phyloP scores from a whole-genome alignment of 2,113 vertebrate genomes.

The Cottus gobio region DNA sequence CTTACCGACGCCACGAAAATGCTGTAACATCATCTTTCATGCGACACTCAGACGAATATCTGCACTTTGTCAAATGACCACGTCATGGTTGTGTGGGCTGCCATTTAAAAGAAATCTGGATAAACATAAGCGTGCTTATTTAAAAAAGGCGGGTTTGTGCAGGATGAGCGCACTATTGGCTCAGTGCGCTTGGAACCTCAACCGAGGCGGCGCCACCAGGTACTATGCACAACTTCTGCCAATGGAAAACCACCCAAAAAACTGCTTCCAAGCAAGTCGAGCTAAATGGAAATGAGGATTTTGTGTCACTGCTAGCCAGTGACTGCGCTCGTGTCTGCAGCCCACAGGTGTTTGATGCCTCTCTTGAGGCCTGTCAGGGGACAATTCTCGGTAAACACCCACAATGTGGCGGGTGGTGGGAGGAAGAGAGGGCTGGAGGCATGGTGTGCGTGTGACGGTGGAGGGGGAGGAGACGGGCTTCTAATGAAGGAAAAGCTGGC shows the following conservation, averaged over 20 bases:
- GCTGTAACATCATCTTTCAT: not conserved
- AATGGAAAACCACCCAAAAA: not conserved
- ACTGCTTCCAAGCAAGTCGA: not conserved
- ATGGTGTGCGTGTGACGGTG: slow-evolving; percentile 1
- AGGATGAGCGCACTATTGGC: not conserved
- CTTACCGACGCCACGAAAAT: not conserved
- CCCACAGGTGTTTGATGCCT: slow-evolving; percentile 80
- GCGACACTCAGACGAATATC: not conserved
- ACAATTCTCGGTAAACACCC: slow-evolving; percentile 70
- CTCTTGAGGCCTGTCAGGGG: slow-evolving; percentile 76
- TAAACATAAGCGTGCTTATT: not conserved
- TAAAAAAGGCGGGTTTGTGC: not conserved
- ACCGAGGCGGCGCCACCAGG: not conserved
- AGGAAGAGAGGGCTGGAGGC: slow-evolving; percentile 28
- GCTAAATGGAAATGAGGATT: not conserved
- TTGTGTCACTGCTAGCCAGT: slow-evolving; percentile 29
- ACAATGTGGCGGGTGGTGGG: slow-evolving; percentile 59
- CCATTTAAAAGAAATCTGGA: not conserved
- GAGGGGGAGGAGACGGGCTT: slow-evolving; percentile 48
- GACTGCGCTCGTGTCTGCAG: slow-evolving; percentile 41
- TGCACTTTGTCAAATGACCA: not conserved
- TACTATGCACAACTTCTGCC: not conserved
- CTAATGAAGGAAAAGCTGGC: slow-evolving; percentile 80
- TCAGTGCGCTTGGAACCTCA: not conserved
- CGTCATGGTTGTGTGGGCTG: not conserved